A percentile compares a stretch with the other conserved stretches of the same genome.
Evolutionary conservation across 2,113 vertebrate genomes (phyloP).

Genomic region (Odobenus rosmarus): DNA sequence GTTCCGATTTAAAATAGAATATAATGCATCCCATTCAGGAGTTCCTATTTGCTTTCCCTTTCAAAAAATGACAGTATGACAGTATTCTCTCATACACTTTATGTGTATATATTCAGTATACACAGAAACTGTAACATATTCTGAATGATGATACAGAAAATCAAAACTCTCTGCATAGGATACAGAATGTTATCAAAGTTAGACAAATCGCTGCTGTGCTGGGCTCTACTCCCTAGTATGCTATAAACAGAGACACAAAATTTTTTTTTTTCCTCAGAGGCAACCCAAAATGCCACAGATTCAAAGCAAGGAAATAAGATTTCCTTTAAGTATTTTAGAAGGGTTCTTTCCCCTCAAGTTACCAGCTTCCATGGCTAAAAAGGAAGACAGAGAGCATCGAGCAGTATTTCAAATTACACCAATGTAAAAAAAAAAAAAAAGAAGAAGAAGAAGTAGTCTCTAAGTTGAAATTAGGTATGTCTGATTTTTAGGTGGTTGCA

Average conservation of each 20-base stretch:
- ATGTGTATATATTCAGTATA: background rate
- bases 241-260: background rate
- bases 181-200: slow-evolving; percentile 25
- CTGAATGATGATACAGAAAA: slow-evolving; percentile 53
- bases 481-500: background rate
- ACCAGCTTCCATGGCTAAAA: background rate
- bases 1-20: background rate
- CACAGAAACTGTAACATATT: slow-evolving; percentile 29
- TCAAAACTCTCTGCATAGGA: background rate
- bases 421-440: background rate
- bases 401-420: background rate
- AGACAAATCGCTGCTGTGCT: background rate
- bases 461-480: background rate
- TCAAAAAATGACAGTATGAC: slow-evolving; percentile 17
- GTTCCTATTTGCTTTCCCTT: slow-evolving; percentile 52
- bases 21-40: background rate
- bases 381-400: background rate
- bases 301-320: slow-evolving; percentile 11
- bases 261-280: background rate
- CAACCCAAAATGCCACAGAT: background rate
- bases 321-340: slow-evolving; percentile 33
- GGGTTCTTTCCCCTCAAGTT: background rate
- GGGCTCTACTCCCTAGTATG: background rate
- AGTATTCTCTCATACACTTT: slow-evolving; percentile 16
- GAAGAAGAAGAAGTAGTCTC: background rate